These are phyloP conservation scores for Apocheima hispidaria DNA, from an alignment of 2,888 invertebrate genomes.

Conservation along the genomic window DNA sequence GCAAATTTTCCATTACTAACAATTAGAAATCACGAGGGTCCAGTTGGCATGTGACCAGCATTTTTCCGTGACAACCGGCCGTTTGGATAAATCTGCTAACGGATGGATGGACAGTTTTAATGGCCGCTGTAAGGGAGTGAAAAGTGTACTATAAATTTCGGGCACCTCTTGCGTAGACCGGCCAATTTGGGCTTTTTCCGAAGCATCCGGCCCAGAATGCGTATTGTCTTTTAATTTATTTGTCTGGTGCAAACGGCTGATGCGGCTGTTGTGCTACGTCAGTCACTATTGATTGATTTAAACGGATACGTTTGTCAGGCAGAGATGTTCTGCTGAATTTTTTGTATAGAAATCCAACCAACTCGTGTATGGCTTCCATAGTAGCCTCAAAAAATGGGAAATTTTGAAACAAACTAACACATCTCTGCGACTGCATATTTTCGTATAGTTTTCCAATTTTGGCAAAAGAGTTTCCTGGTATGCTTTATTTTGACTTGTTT, in stretches of 20 bases:
- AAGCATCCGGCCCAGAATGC: constrained; percentile 50
- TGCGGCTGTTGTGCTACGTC: constrained; percentile 34
- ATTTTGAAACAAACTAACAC: too few relatives aligned
- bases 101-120: constrained; percentile 78
- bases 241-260: constrained; percentile 56
- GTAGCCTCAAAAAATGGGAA: too few relatives aligned
- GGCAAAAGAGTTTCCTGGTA: not conserved
- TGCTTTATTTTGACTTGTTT: not conserved
- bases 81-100: constrained; percentile 76
- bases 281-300: constrained; percentile 42
- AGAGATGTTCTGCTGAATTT: constrained; percentile 1
- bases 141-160: constrained; percentile 72
- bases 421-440: too few relatives aligned
- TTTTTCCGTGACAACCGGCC: constrained; percentile 63
- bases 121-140: constrained; percentile 72
- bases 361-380: not conserved
- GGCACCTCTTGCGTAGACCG: constrained; percentile 59
- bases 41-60: constrained; percentile 39
- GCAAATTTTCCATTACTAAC: not conserved
- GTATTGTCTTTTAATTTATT: constrained; percentile 77
- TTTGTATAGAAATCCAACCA: constrained; percentile 6
- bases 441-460: too few relatives aligned
- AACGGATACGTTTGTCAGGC: constrained; percentile 20
- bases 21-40: constrained; percentile 4
- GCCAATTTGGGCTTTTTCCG: constrained; percentile 63